Evolutionary conservation across 2,797 vertebrate species (phyloP).

Genomic region (Pitangus sulphuratus): DNA sequence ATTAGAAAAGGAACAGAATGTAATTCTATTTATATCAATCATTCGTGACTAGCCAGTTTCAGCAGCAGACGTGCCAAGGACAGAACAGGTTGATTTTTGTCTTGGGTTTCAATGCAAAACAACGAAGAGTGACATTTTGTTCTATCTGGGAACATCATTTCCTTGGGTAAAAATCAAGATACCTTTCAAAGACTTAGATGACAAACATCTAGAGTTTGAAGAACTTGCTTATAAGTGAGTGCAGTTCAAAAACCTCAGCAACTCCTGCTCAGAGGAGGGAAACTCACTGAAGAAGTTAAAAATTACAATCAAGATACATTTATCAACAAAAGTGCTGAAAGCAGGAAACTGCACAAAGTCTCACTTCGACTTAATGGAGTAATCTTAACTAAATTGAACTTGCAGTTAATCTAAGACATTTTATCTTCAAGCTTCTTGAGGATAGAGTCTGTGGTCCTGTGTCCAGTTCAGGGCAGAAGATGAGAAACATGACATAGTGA

Average conservation of each 20-base stretch:
- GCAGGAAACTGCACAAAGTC: not conserved
- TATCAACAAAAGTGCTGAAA: not conserved
- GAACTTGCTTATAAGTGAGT: not conserved
- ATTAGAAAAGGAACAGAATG: not conserved
- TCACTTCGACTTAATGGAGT: not conserved
- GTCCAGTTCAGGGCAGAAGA: not conserved
- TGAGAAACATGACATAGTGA: not conserved
- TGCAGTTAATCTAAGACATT: no score
- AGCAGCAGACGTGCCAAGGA: not conserved
- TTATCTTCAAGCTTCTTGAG: not conserved
- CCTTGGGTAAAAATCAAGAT: not conserved
- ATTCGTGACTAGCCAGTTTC: not conserved
- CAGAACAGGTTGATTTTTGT: slow-evolving; percentile 6
- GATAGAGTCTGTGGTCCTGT: not conserved
- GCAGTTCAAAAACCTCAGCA: no score
- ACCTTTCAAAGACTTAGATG: not conserved
- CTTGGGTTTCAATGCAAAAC: not conserved
- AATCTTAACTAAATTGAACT: no score
- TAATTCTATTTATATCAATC: slow-evolving; percentile 41
- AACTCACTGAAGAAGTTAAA: not conserved
- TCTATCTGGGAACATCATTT: not conserved
- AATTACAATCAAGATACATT: not conserved
- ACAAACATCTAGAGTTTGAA: not conserved
- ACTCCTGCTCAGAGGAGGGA: not conserved
- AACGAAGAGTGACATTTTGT: not conserved